These are phyloP conservation scores for Notarius quadriscutis DNA, from an alignment of 2,113 vertebrate species.

Conservation along the genomic window DNA sequence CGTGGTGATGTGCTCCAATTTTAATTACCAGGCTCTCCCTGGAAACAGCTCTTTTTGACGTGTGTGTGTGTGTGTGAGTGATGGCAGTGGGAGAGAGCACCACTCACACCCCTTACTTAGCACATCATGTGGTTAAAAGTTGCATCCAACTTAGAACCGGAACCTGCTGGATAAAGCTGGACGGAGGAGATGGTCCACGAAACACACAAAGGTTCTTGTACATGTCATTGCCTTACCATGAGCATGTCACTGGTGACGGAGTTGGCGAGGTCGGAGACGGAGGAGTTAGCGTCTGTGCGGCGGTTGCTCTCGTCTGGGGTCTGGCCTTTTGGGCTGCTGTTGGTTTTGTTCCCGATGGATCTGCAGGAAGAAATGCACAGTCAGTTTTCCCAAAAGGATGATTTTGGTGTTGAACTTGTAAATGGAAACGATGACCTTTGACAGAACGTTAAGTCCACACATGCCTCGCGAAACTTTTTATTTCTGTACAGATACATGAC, in stretches of 20 bases:
- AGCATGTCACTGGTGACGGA: slow-evolving; percentile 98
- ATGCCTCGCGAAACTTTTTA: background rate
- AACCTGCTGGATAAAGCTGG: slow-evolving; percentile 54
- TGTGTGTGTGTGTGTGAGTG: slow-evolving; percentile 60
- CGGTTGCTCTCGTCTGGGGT: slow-evolving; percentile 79
- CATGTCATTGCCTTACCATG: slow-evolving; percentile 78
- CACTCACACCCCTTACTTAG: slow-evolving; percentile 28
- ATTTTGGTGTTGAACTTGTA: background rate
- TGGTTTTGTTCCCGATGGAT: slow-evolving; percentile 82
- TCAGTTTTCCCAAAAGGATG: background rate
- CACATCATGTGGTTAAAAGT: slow-evolving; percentile 33
- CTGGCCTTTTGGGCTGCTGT: slow-evolving; percentile 81
- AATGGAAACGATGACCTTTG: background rate
- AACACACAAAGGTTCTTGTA: background rate
- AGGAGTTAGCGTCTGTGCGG: slow-evolving; percentile 84
- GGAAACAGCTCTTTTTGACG: slow-evolving; percentile 52
- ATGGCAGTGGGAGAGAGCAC: slow-evolving; percentile 70
- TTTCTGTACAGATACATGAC: too few relatives aligned
- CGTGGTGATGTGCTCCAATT: slow-evolving; percentile 60
- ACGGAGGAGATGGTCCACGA: slow-evolving; percentile 57
- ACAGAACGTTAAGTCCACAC: background rate
- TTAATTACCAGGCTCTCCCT: slow-evolving; percentile 65
- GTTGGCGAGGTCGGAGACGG: slow-evolving; percentile 94
- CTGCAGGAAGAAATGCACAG: slow-evolving; percentile 59
- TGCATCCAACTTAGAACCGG: slow-evolving; percentile 8